Evolutionary conservation across 1,140 invertebrate genomes (phyloP).

Genomic region (Conus betulinus): DNA sequence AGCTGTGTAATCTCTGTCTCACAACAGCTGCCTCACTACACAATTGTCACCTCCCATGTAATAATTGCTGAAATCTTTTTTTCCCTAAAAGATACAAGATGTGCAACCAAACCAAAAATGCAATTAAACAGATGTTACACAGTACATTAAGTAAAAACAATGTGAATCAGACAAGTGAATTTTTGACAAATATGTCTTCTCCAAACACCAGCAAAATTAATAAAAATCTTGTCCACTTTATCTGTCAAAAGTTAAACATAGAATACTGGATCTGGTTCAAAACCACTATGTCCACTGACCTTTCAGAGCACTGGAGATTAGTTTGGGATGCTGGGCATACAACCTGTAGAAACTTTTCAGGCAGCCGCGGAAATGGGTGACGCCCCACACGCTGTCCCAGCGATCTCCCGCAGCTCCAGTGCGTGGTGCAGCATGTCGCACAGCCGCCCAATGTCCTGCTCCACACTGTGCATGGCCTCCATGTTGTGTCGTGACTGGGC

Average conservation of each 20-base stretch:
- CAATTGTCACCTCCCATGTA: too few relatives aligned
- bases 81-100: too few relatives aligned
- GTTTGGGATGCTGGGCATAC: constrained; percentile 49
- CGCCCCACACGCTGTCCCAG: constrained; percentile 65
- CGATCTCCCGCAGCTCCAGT: constrained; percentile 52
- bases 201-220: neutral
- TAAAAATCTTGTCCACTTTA: neutral
- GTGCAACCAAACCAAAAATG: too few relatives aligned
- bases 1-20: too few relatives aligned
- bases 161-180: too few relatives aligned
- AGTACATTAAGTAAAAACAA: too few relatives aligned
- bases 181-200: neutral
- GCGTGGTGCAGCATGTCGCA: constrained; percentile 44
- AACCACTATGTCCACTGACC: constrained; percentile 36
- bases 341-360: constrained; percentile 58
- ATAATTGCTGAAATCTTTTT: too few relatives aligned
- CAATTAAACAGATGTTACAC: too few relatives aligned
- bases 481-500: constrained; percentile 40
- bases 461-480: constrained; percentile 37
- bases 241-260: too few relatives aligned
- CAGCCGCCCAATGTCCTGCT: constrained; percentile 55
- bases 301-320: constrained; percentile 54
- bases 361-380: constrained; percentile 59
- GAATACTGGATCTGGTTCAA: neutral
- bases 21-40: too few relatives aligned